Evolutionary conservation across 2,113 vertebrate genomes (phyloP), one percentile per base, ranked within the genome.

Genomic region (Zootoca vivipara): DNA sequence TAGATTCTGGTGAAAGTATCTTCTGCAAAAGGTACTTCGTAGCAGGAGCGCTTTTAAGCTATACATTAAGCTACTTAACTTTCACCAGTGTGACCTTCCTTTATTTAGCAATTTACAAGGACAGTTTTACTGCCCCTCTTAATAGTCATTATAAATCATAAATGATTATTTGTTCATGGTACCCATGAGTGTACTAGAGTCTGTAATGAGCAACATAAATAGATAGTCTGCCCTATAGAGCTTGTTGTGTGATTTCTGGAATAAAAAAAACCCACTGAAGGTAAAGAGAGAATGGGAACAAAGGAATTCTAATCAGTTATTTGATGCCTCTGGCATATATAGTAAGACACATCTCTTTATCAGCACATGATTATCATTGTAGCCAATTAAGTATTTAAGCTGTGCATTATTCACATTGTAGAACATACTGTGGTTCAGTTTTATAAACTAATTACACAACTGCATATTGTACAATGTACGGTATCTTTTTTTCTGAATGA

Each of bases 121-220:
- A 91, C 72, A 81, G 30, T 8, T 89, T 88, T 90, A 77, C 24
- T 84, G 75, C n/a, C 82, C 88, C 78, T 58, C 82, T 89, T 92
- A 58, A 80, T 73, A 84, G 52, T 81, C 80, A 69, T 16, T 88
- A 88, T 78, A 84, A 93, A 85, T 93, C 91, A 91, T n/a, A 88
- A 83, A 92, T 83, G 56, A 89, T 89, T 77, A 79, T 78, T 92
- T 24, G 83, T 82, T 87, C 83, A 86, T 85, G 89, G 72, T 73
- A 26, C 82, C 84, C 83, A 87, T 78, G 64, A 87, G 56, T 72
- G 33, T 73, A 58, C 38, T 85, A 75, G 81, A 82, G 35, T 84
- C 62, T 75, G 65, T 88, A 75, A 88, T 77, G 87, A 83, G 56
- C 82, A 89, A 30, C 67, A 30, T 26, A 74, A 42, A 81, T 30